These are phyloP conservation scores for Acomys russatus DNA, from an alignment of 2,797 vertebrate genomes.

Conservation along the genomic window DNA sequence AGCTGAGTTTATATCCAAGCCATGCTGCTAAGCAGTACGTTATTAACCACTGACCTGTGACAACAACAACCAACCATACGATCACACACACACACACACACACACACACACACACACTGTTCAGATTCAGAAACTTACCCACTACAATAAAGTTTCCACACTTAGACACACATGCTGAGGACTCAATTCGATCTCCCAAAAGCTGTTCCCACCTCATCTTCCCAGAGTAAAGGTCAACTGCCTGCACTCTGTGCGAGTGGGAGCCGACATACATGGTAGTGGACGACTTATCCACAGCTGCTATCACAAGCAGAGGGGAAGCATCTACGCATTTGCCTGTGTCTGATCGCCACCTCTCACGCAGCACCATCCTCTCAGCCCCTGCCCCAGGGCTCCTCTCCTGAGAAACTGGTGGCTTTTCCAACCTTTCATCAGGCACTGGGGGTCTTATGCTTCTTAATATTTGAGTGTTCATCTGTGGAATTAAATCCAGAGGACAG, in stretches of 20 bases:
- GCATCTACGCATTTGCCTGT: slow-evolving; percentile 97
- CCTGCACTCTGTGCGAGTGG: slow-evolving; percentile 95
- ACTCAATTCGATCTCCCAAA: slow-evolving; percentile 95
- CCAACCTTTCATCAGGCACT: not conserved
- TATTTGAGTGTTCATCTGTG: slow-evolving; percentile 14
- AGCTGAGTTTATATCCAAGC: not conserved
- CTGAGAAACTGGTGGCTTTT: not conserved
- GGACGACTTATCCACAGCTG: slow-evolving; percentile 61
- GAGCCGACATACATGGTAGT: slow-evolving; percentile 94
- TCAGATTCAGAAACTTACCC: slow-evolving; percentile 89
- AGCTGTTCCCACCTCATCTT: slow-evolving; percentile 93
- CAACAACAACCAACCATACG: slow-evolving; percentile 4
- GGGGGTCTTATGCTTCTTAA: slow-evolving; percentile 39
- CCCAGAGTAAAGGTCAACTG: slow-evolving; percentile 92
- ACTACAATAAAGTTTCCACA: slow-evolving; percentile 93
- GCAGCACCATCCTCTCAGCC: slow-evolving; percentile 81
- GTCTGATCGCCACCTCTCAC: slow-evolving; percentile 93
- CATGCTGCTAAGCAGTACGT: not conserved
- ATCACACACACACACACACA: not conserved
- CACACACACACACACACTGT: not conserved
- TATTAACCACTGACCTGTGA: not conserved
- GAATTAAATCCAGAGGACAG: not conserved
- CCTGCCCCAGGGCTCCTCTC: not conserved
- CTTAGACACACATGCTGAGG: slow-evolving; percentile 93
- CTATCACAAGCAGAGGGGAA: slow-evolving; percentile 93